phyloP scores from a whole-genome alignment of 2,888 invertebrate species.

The Zaprionus obscuricornis region DNA sequence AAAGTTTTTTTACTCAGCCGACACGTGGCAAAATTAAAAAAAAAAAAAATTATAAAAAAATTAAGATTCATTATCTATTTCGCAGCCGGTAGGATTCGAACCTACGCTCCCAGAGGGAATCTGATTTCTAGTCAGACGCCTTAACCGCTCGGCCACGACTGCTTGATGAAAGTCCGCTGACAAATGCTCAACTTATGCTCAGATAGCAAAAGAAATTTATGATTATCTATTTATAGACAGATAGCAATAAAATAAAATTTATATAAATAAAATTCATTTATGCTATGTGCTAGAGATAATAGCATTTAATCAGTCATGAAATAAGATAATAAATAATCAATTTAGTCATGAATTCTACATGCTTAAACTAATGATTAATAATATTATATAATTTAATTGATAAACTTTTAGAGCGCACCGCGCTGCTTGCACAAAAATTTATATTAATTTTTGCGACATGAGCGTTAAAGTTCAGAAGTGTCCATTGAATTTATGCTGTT shows the following conservation, averaged over 20 bases:
- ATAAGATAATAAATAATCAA: too few relatives aligned
- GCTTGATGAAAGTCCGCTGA: background rate
- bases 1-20: too few relatives aligned
- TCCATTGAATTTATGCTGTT: constrained; percentile 45
- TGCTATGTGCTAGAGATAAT: too few relatives aligned
- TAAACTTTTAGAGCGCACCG: constrained; percentile 28
- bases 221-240: too few relatives aligned
- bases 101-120: constrained; percentile 95
- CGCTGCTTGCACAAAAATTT: constrained; percentile 39
- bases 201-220: too few relatives aligned
- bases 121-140: constrained; percentile 82
- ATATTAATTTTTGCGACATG: constrained; percentile 43
- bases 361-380: too few relatives aligned
- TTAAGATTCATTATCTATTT: rapidly evolving
- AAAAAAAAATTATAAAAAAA: background rate
- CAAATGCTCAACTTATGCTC: background rate
- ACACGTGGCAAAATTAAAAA: too few relatives aligned
- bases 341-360: too few relatives aligned
- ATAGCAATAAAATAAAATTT: too few relatives aligned
- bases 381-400: too few relatives aligned
- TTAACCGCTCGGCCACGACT: constrained; percentile 69
- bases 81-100: constrained; percentile 94
- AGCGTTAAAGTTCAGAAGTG: constrained; percentile 53
- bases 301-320: too few relatives aligned
- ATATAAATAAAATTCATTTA: too few relatives aligned